Conservation (phyloP, 2,797 vertebrate genomes). For the Amblyraja radiata region DNA sequence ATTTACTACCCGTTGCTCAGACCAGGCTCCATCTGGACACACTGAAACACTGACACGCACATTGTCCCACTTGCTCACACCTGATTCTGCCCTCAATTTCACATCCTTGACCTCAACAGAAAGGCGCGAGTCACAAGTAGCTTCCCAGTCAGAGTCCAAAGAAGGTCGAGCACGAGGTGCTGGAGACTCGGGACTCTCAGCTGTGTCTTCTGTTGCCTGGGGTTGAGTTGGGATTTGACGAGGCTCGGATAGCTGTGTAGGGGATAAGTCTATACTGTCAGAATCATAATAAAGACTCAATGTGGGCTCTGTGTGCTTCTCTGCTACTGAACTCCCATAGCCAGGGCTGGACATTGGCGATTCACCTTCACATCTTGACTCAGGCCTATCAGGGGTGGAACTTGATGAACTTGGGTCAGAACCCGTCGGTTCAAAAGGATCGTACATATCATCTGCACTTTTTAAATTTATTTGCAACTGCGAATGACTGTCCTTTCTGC, state of each 20-base stretch:
- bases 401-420: conserved; percentile 74
- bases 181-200: neutral
- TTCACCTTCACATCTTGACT: neutral
- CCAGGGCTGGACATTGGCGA: conserved; percentile 9
- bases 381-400: neutral
- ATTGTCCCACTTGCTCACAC: neutral
- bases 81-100: neutral
- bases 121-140: neutral
- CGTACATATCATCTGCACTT: conserved; percentile 75
- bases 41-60: neutral
- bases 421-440: conserved; percentile 89
- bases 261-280: neutral
- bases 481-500: conserved; percentile 55
- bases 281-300: neutral
- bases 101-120: neutral
- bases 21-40: neutral
- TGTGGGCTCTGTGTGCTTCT: neutral
- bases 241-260: neutral
- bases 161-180: neutral
- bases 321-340: neutral
- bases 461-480: conserved; percentile 49
- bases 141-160: neutral
- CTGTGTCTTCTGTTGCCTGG: neutral
- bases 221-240: neutral
- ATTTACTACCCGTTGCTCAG: conserved; percentile 1